Base-by-base conservation (phyloP, 2,113 vertebrate genomes). In the Pongo pygmaeus region DNA sequence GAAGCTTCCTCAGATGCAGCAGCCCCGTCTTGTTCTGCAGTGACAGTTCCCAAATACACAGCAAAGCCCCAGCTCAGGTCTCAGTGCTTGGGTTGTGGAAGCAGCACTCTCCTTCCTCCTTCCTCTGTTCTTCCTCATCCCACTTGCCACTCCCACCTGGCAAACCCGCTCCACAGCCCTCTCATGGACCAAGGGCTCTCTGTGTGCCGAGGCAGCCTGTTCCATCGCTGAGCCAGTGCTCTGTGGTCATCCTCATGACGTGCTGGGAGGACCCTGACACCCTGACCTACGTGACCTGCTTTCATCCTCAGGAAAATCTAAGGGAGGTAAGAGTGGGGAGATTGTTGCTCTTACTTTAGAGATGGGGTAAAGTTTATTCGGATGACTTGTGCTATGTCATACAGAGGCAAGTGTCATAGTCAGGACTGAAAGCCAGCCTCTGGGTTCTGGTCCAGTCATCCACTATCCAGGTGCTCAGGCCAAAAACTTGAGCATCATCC, bases 381-480 rank as follows among this genome's bases (percentile, higher is more conserved):
- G 79, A 84, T 20, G 85, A 69, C 11, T 77, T 32, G 27, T n/a
- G 84, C 75, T 43, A 43, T 69, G 57, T 90, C 78, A 35, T 10
- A 30, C 20, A 25, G 55, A 46, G 1, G 20, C n/a, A 89, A 48
- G 35, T 48, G 80, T 77, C 93, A 17, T 5, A 43, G 64, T 35
- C 23, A 96, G 79, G n/a, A 32, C 84, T 86, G 87, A 89, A 32
- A 95, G 84, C 77, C 64, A 38, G 89, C 6, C 48, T n/a, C 23
- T 14, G 9, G 77, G 67, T 69, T 69, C 85, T 64, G 17, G 48
- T 43, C 40, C 11, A 30, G 70, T 64, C 79, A 55, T 0, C 46
- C 23, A 2, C 35, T 27, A n/a, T 52, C 20, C 57, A 32, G 48
- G 17, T 23, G 23, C 40, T 75, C 48, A 81, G 81, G n/a, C 40